Percentiles rank a stretch among this genome's conserved stretches.
phyloP scores from a whole-genome alignment of 1,140 invertebrate genomes.

The Ceratoteleas bidentatus region DNA sequence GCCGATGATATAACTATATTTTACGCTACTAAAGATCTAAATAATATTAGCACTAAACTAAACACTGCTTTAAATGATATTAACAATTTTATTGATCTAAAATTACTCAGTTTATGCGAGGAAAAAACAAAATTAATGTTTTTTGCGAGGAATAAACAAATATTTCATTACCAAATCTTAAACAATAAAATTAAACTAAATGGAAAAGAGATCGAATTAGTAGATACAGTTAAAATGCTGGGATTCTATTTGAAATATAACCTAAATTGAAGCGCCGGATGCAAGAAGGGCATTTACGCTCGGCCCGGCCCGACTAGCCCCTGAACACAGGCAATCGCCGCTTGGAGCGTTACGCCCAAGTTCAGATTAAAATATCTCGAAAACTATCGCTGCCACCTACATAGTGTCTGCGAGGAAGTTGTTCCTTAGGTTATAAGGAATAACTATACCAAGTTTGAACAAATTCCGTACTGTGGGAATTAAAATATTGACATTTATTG shows the following conservation, averaged over 20 bases:
- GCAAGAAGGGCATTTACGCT: too few relatives aligned
- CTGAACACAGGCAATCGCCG: too few relatives aligned
- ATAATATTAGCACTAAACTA: background rate
- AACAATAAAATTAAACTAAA: constrained; percentile 2
- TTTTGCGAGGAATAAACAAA: background rate
- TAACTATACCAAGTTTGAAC: too few relatives aligned
- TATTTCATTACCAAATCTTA: background rate
- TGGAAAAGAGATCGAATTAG: background rate
- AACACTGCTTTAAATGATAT: background rate
- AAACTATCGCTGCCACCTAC: too few relatives aligned
- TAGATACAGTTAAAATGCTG: background rate
- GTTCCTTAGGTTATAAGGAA: too few relatives aligned
- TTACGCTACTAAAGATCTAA: background rate
- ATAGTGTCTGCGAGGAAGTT: too few relatives aligned
- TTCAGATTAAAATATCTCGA: too few relatives aligned
- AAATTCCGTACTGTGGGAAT: too few relatives aligned
- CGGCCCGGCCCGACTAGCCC: too few relatives aligned
- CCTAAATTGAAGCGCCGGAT: too few relatives aligned
- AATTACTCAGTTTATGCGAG: background rate
- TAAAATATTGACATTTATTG: too few relatives aligned
- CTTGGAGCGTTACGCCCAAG: too few relatives aligned
- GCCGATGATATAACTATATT: constrained; percentile 6
- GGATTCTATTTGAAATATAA: background rate
- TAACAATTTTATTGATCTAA: background rate
- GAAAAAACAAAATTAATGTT: background rate